Base-by-base conservation (phyloP, 1,140 invertebrate genomes). In the Drosophila pandora region DNA sequence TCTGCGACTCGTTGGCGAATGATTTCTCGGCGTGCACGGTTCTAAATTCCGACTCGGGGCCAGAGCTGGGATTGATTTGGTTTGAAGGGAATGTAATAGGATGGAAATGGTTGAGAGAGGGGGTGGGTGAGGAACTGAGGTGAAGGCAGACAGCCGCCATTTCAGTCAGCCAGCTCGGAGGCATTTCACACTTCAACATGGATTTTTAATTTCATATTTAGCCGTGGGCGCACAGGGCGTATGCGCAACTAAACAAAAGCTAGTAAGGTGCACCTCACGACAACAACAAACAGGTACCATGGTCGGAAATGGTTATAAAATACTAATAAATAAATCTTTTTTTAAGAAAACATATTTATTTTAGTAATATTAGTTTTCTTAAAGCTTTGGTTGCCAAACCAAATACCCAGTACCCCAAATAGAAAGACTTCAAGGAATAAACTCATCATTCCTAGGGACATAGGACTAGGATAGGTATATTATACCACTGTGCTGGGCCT, bases 121-220 rank as follows among this genome's bases (percentile, higher is more conserved):
- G 34, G 7, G 12, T 37, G 41, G 3, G n/a, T n/a, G 12, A 7
- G 6, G 53, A 30, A 28, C 45, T 30, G 39, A 47, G 39, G 78
- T 59, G 50, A 53, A 41, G 69, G 58, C 78, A 76, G 65, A 82
- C 75, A 77, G 75, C 54, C 68, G 71, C 39, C 57, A 54, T 50
- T 53, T 54, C 71, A 61, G 34, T 47, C 61, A 70, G 63, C 68
- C 79, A 57, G 64, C 76, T 83, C 61, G 47, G 22, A 78, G 69
- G 71, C 72, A 71, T 88, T 88, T 88, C 83, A 88, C 83, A 88
- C 83, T 83, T 88, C 79, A 88, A 72, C 79, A 75, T 79, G 85
- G 84, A 83, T 88, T 88, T 88, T 88, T 88, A 88, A 88, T 88
- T 88, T 88, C 83, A 88, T 88, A 88, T 88, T 88, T 87, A 87